A percentile compares a stretch with the other conserved stretches of the same genome.
Evolutionary conservation across 2,888 invertebrate species (phyloP).

Genomic region (Limnephilus auricula): DNA sequence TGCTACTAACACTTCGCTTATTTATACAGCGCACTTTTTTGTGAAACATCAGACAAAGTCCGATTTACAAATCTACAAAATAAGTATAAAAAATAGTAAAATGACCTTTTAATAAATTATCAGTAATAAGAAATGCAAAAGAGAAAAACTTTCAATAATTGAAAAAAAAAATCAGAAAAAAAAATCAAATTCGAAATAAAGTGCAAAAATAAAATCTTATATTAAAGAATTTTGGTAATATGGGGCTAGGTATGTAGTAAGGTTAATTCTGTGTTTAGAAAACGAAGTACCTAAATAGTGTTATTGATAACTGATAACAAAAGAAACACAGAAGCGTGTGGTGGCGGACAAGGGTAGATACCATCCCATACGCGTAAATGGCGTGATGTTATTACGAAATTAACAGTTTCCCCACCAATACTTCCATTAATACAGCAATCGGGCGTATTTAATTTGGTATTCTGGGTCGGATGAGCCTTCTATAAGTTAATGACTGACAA

Average conservation of each 20-base stretch:
- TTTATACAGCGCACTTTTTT: too few species aligned
- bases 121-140: too few species aligned
- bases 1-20: too few species aligned
- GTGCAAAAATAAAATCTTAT: not conserved
- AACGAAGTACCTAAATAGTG: too few species aligned
- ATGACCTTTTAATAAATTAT: too few species aligned
- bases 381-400: not conserved
- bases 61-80: too few species aligned
- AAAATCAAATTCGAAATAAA: not conserved
- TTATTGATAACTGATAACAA: not conserved
- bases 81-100: too few species aligned
- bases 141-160: not conserved
- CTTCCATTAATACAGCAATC: not conserved
- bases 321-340: not conserved
- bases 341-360: not conserved
- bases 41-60: too few species aligned
- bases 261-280: too few species aligned
- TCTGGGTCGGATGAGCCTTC: not conserved
- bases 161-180: not conserved
- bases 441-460: not conserved
- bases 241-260: too few species aligned
- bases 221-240: not conserved
- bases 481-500: constrained; percentile 30
- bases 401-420: not conserved
- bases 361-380: not conserved